phyloP scores from a whole-genome alignment of 2,797 vertebrate genomes.

The Paedocypris micromegethes region DNA sequence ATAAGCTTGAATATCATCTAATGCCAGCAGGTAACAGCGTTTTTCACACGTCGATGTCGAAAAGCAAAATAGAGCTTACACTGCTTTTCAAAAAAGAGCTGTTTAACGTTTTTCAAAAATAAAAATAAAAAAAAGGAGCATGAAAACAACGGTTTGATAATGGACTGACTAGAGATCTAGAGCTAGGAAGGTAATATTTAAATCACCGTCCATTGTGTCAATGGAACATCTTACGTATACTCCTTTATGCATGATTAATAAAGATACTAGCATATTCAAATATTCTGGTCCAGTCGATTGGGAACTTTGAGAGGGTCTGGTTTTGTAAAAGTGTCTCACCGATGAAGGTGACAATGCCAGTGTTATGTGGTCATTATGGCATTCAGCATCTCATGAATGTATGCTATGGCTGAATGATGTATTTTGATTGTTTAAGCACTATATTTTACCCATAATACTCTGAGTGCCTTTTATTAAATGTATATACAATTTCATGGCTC shows the following conservation, averaged over 20 bases:
- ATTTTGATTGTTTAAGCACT: slow-evolving; percentile 52
- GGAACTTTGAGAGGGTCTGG: slow-evolving; percentile 21
- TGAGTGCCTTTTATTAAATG: slow-evolving; percentile 77
- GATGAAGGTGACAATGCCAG: slow-evolving; percentile 30
- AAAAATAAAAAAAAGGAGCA: slow-evolving; percentile 19
- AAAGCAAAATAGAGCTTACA: slow-evolving; percentile 2
- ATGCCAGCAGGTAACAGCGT: slow-evolving; percentile 26
- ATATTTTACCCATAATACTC: slow-evolving; percentile 64
- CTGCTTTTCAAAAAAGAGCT: slow-evolving; percentile 7
- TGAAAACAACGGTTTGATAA: slow-evolving; percentile 10
- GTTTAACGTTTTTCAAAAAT: not conserved
- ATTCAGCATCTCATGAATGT: slow-evolving; percentile 39
- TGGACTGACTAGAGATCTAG: slow-evolving; percentile 26
- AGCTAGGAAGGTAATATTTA: slow-evolving; percentile 15
- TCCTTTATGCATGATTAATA: slow-evolving; percentile 33
- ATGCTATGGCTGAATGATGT: slow-evolving; percentile 60
- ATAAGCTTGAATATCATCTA: slow-evolving; percentile 16
- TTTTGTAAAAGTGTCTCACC: slow-evolving; percentile 23
- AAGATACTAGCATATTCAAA: slow-evolving; percentile 14
- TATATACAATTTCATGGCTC: slow-evolving; percentile 53
- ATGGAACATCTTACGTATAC: slow-evolving; percentile 22
- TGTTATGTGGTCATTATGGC: slow-evolving; percentile 33
- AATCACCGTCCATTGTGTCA: slow-evolving; percentile 25
- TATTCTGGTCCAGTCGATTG: slow-evolving; percentile 8
- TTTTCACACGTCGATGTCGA: not conserved